phyloP scores from a whole-genome alignment of 1,140 invertebrate species.

The Semibalanus balanoides region DNA sequence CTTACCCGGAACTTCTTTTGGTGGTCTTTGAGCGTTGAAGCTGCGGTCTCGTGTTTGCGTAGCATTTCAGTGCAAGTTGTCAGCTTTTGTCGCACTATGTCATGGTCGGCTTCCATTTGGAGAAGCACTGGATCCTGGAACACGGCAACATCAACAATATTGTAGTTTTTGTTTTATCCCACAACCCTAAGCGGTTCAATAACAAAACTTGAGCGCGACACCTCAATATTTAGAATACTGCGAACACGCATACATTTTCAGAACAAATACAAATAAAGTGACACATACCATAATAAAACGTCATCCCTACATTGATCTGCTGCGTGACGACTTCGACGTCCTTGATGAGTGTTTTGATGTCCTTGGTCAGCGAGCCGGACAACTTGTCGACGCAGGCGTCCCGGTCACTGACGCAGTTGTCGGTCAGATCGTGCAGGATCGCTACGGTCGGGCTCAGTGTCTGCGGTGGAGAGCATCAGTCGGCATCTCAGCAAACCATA shows the following conservation, averaged over 20 bases:
- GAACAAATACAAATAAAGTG: too few relatives aligned
- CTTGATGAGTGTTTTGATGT: background rate
- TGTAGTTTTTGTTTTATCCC: too few relatives aligned
- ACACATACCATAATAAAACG: too few relatives aligned
- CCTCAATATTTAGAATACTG: too few relatives aligned
- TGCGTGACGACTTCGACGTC: background rate
- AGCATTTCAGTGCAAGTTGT: background rate
- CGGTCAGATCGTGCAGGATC: background rate
- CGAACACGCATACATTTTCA: too few relatives aligned
- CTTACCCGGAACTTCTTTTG: background rate
- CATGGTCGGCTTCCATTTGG: background rate
- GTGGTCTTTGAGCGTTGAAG: background rate
- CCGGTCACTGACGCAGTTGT: constrained; percentile 1
- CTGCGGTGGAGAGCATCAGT: too few relatives aligned
- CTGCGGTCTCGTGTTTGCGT: background rate
- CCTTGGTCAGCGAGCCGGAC: background rate
- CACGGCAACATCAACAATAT: too few relatives aligned
- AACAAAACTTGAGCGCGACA: too few relatives aligned
- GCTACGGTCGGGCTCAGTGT: background rate
- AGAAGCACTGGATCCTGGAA: background rate
- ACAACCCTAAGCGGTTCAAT: too few relatives aligned
- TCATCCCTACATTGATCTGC: background rate
- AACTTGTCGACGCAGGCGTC: background rate
- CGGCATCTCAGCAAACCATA: too few relatives aligned
- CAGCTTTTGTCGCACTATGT: background rate